A percentile compares a stretch with the other conserved stretches of the same genome.
Conservation (phyloP, 2,797 vertebrate genomes). For the Takifugu rubripes region DNA sequence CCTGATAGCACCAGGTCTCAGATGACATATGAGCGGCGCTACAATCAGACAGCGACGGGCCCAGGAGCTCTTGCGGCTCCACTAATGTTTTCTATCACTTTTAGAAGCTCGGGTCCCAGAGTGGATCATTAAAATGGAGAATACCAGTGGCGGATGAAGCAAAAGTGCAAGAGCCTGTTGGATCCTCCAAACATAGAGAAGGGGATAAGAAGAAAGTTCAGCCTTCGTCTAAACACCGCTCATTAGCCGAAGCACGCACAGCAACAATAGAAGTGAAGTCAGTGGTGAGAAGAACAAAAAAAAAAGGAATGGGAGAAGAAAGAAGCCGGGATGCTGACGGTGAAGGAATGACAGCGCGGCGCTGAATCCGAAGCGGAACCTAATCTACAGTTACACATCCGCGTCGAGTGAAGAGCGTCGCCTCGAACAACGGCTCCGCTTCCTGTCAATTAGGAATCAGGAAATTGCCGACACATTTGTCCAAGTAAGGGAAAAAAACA, state of each 20-base stretch:
- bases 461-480: slow-evolving; percentile 56
- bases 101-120: slow-evolving; percentile 57
- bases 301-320: slow-evolving; percentile 32
- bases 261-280: slow-evolving; percentile 17
- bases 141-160: slow-evolving; percentile 46
- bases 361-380: slow-evolving; percentile 56
- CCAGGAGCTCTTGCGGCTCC: slow-evolving; percentile 48
- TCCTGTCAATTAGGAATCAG: slow-evolving; percentile 68
- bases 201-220: slow-evolving; percentile 40
- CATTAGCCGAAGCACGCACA: slow-evolving; percentile 54
- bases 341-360: slow-evolving; percentile 53
- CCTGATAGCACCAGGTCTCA: slow-evolving; percentile 53
- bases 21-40: slow-evolving; percentile 26
- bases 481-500: slow-evolving; percentile 27
- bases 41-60: slow-evolving; percentile 48
- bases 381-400: slow-evolving; percentile 58
- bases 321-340: slow-evolving; percentile 48
- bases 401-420: slow-evolving; percentile 45
- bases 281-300: slow-evolving; percentile 6
- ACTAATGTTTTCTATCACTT: slow-evolving; percentile 50
- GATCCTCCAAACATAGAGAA: slow-evolving; percentile 56
- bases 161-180: slow-evolving; percentile 50
- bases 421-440: slow-evolving; percentile 53
- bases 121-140: slow-evolving; percentile 70
- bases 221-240: slow-evolving; percentile 59